Base-by-base conservation (phyloP, 2,888 invertebrate species). In the Gymnocheta viridis region DNA sequence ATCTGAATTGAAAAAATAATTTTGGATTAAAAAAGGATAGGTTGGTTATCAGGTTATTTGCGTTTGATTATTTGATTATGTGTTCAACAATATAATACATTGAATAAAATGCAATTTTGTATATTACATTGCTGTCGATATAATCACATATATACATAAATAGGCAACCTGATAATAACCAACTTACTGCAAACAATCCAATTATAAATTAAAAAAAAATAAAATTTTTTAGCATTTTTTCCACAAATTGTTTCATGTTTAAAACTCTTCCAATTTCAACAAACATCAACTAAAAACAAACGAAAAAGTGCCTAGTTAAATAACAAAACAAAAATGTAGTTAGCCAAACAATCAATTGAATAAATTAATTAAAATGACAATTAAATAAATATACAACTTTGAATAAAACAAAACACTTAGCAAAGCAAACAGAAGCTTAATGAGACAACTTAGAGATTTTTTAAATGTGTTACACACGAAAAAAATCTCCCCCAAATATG, bases 281-380 rank as follows among this genome's bases (percentile, higher is more conserved):
- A 35, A 56, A 32, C 41, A 70, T 2, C 1, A 47, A 35, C 22
- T 56, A 24, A 67, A 22, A 9, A n/a, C 24, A 12, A 72, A n/a
- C 24, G 7, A 72, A 51, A 47, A 81, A 76, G 81, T 82, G 74
- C 81, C 81, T 82, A 51, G 38, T 60, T 70, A 62, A 24, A 10
- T 47, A 67, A 47, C 27, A 58, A 72, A 76, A 69, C 67, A 79
- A 82, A 74, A 82, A 64, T 38, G 54, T 81, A 74, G 74, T 70
- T 80, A 80, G 80, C 51, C 27, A 70, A 82, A 64, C 44, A 82
- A 77, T 24, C 12, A 73, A 62, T 35, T 19, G 9, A 32, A 32
- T 27, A 47, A 56, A 47, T 41, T 24, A 35, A 62, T 41, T 41
- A 35, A 19, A 29, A 74, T 10, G 51, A 29, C 62, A 70, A 27